Evolutionary conservation across 2,797 vertebrate genomes (phyloP).

Genomic region (Liparis tanakae): DNA sequence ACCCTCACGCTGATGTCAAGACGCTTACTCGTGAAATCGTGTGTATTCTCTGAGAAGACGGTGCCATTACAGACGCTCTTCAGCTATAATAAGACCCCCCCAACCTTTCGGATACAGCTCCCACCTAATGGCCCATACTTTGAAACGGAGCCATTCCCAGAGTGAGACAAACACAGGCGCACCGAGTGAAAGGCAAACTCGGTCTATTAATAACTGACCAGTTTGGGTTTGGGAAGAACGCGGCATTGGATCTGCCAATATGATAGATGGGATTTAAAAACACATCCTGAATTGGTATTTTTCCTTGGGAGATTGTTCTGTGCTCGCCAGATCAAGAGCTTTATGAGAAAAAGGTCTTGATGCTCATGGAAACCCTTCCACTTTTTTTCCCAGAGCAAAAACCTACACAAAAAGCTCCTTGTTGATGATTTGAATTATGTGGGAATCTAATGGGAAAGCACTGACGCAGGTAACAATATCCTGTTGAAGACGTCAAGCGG

Average conservation of each 20-base stretch:
- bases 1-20: conserved; percentile 37
- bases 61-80: conserved; percentile 65
- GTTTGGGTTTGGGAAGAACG: conserved; percentile 59
- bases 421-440: neutral
- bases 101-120: conserved; percentile 65
- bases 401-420: neutral
- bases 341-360: no score
- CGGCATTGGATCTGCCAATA: conserved; percentile 55
- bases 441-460: neutral
- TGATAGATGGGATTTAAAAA: conserved; percentile 26
- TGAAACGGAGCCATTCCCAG: conserved; percentile 60
- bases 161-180: conserved; percentile 39
- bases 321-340: neutral
- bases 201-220: conserved; percentile 71
- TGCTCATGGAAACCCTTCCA: neutral
- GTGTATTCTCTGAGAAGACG: conserved; percentile 46
- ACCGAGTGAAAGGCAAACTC: conserved; percentile 38
- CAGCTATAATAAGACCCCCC: conserved; percentile 68
- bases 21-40: conserved; percentile 35
- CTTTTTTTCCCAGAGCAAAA: neutral
- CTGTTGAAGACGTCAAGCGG: no score
- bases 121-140: conserved; percentile 53
- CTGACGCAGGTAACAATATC: neutral
- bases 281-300: neutral
- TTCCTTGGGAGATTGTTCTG: neutral